A percentile compares a stretch with the other conserved stretches of the same genome.
Conservation (phyloP, 2,888 invertebrate genomes). For the Folsomia candida region DNA sequence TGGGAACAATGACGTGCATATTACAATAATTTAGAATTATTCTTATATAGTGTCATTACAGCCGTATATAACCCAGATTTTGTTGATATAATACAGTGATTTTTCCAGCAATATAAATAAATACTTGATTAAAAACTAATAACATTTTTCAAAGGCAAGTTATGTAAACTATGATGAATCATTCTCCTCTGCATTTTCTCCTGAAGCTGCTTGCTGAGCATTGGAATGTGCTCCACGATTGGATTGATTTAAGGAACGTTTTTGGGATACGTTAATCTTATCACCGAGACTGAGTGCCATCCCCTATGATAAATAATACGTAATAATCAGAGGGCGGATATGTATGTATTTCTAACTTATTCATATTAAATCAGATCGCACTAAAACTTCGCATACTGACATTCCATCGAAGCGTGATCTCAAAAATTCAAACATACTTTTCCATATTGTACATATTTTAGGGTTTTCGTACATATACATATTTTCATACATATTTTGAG, state of each 20-base stretch:
- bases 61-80: not conserved
- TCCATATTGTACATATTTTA: too few relatives aligned
- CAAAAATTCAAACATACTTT: too few relatives aligned
- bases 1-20: too few relatives aligned
- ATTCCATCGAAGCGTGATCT: too few relatives aligned
- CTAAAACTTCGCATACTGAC: too few relatives aligned
- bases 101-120: not conserved
- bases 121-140: not conserved
- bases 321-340: too few relatives aligned
- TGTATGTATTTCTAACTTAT: too few relatives aligned
- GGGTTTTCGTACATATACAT: too few relatives aligned
- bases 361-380: too few relatives aligned
- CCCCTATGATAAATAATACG: too few relatives aligned
- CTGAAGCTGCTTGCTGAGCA: not conserved
- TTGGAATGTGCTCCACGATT: not conserved
- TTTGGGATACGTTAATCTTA: constrained; percentile 93
- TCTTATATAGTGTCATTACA: not conserved
- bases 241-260: constrained; percentile 52
- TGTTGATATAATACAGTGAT: not conserved
- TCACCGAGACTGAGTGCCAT: constrained; percentile 99
- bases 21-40: not conserved
- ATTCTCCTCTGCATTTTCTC: not conserved
- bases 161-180: not conserved
- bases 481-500: too few relatives aligned
- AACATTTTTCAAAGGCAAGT: not conserved